These are phyloP conservation scores for Podarcis siculus DNA, from an alignment of 2,797 vertebrate species.

Conservation along the genomic window DNA sequence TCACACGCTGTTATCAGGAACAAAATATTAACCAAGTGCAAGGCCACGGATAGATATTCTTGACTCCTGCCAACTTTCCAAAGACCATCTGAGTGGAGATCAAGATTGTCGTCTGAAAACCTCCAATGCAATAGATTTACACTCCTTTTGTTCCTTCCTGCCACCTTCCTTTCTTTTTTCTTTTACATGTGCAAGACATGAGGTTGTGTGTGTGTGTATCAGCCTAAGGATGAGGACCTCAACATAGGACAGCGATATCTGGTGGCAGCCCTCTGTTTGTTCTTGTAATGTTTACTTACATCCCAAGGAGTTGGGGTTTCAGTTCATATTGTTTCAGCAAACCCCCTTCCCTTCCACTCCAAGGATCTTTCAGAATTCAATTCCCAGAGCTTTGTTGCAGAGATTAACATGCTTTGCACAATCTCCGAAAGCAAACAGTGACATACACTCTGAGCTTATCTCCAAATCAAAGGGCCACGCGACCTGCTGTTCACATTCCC, in stretches of 20 bases:
- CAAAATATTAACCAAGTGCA: background rate
- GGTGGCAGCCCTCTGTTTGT: too few relatives aligned
- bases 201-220: background rate
- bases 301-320: background rate
- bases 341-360: background rate
- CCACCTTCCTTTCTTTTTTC: background rate
- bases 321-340: background rate
- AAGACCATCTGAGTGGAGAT: too few relatives aligned
- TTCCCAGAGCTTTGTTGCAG: constrained; percentile 21
- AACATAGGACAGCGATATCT: too few relatives aligned
- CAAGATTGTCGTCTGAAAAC: background rate
- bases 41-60: background rate
- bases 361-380: background rate
- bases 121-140: too few relatives aligned
- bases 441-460: constrained; percentile 32
- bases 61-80: too few relatives aligned
- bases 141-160: background rate
- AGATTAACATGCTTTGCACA: constrained; percentile 35
- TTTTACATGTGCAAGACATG: background rate
- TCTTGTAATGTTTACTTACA: background rate
- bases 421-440: constrained; percentile 32
- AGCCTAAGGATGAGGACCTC: too few relatives aligned
- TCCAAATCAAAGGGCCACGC: constrained; percentile 38
- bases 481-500: constrained; percentile 12
- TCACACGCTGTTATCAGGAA: background rate